These are phyloP conservation scores for Archaeoteleia sp. DNA, from an alignment of 2,888 invertebrate genomes.

Conservation along the genomic window DNA sequence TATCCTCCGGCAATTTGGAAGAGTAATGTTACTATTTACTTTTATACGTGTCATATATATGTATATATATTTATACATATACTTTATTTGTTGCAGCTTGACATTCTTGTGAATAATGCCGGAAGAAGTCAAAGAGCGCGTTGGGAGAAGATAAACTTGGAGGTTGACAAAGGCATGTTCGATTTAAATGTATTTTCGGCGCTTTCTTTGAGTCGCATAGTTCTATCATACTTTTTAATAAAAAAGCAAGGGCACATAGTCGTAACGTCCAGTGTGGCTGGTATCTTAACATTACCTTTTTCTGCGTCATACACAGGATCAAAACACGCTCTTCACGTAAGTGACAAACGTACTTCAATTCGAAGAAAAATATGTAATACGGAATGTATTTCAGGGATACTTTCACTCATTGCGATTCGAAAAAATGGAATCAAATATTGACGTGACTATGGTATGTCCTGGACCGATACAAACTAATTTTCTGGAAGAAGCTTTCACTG, in stretches of 20 bases:
- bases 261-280: constrained; percentile 85
- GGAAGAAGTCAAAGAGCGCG: constrained; percentile 83
- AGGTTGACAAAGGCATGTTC: constrained; percentile 85
- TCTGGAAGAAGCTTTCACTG: constrained; percentile 82
- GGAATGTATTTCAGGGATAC: no score
- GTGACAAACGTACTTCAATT: constrained; percentile 63
- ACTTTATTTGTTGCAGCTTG: constrained; percentile 76
- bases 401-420: no score
- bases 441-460: constrained; percentile 84
- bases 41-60: no score
- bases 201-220: constrained; percentile 82
- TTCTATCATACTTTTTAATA: constrained; percentile 80
- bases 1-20: not conserved
- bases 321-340: constrained; percentile 86
- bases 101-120: constrained; percentile 88
- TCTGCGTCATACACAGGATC: constrained; percentile 84
- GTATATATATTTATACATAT: no score
- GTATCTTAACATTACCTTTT: constrained; percentile 81
- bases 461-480: constrained; percentile 86
- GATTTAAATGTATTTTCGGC: constrained; percentile 86
- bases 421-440: constrained; percentile 78
- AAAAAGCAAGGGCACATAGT: constrained; percentile 81
- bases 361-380: no score
- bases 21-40: not conserved
- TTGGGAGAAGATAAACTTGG: constrained; percentile 82